A percentile compares a stretch with the other conserved stretches of the same genome.
Conservation (phyloP, 2,113 vertebrate genomes). For the Silurus meridionalis region DNA sequence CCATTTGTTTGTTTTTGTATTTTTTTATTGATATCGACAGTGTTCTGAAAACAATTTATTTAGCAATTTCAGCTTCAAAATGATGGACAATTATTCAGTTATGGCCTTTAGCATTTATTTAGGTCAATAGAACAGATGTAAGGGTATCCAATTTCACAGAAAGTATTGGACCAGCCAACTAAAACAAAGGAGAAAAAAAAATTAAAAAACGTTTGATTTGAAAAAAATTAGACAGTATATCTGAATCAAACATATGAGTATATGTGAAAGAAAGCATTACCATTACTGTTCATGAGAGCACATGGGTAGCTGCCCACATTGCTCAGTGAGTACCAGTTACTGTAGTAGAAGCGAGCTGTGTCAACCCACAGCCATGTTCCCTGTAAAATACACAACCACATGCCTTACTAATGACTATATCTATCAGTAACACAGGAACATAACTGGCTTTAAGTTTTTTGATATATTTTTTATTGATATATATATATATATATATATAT, state of each 20-base stretch:
- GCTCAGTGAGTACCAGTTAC: constrained; percentile 7
- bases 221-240: not conserved
- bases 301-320: constrained; percentile 5
- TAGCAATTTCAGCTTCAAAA: not conserved
- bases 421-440: not conserved
- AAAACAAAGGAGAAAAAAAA: not conserved
- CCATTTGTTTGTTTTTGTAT: no score
- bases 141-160: not conserved
- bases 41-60: not conserved
- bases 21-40: not conserved
- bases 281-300: not conserved
- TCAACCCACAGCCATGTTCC: constrained; percentile 15
- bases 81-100: not conserved
- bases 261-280: not conserved
- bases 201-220: not conserved
- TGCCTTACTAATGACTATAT: not conserved
- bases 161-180: constrained; percentile 15
- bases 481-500: not conserved
- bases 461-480: not conserved
- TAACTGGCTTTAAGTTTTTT: not conserved
- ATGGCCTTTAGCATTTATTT: not conserved
- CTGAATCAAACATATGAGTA: no score
- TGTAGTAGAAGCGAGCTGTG: not conserved
- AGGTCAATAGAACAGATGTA: constrained; percentile 19
- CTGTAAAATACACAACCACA: not conserved